phyloP scores from a whole-genome alignment of 2,113 vertebrate species.

The Prietella phreatophila region DNA sequence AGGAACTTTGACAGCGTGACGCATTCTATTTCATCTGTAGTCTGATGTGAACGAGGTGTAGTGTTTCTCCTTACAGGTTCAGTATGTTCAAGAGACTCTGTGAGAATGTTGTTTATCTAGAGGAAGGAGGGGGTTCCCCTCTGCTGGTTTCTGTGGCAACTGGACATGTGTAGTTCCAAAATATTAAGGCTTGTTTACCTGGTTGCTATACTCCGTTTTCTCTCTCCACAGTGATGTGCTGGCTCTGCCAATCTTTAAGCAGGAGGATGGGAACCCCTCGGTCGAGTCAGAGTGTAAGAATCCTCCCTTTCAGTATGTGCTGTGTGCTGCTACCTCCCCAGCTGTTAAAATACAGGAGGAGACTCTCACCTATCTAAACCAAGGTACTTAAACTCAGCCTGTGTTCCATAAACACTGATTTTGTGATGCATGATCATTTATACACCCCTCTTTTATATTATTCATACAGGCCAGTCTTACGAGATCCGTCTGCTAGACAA shows the following conservation, averaged over 20 bases:
- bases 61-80: constrained; percentile 3
- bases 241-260: constrained; percentile 97
- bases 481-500: constrained; percentile 98
- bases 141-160: constrained; percentile 34
- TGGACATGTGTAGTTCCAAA: constrained; percentile 22
- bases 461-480: constrained; percentile 88
- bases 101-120: not conserved
- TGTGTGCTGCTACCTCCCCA: constrained; percentile 94
- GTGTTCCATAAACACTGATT: constrained; percentile 46
- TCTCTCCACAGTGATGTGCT: constrained; percentile 84
- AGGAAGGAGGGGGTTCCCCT: constrained; percentile 7
- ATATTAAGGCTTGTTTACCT: not conserved
- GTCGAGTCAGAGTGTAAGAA: constrained; percentile 88
- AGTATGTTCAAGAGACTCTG: not conserved
- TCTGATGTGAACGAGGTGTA: not conserved
- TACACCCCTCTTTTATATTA: not conserved
- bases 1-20: not conserved
- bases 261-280: constrained; percentile 91
- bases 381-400: constrained; percentile 73
- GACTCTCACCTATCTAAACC: constrained; percentile 97
- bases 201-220: not conserved
- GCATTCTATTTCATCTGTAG: not conserved
- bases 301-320: constrained; percentile 95
- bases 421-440: not conserved
- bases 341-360: constrained; percentile 97